Base-by-base conservation (phyloP, 1,140 invertebrate genomes). In the Drosophila sp. region DNA sequence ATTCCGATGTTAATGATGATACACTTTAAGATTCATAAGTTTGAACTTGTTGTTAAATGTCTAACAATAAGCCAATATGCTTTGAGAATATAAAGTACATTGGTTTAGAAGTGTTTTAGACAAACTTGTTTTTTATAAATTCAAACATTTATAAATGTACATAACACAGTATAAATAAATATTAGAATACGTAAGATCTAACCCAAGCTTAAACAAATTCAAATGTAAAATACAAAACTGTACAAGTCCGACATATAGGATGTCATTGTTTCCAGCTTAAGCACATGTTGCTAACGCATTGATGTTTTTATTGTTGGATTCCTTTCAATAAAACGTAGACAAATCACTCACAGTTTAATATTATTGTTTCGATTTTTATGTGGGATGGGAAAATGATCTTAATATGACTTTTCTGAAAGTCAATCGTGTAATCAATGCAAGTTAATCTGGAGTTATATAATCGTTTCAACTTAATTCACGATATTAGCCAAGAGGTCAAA, bases 251-350 rank as follows among this genome's bases (percentile, higher is more conserved):
- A 50, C 23, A 23, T 50, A 50, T 47, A 47, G 23, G 44, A 27
- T 50, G 44, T 50, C 44, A 50, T 50, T 50, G 44, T 50, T 50
- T 50, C 8, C 44, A 50, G 44, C 44, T 50, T 50, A 25, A 50
- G 44, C 44, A 50, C 23, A 50, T 50, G 44, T 50, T 50, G 44
- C 44, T 50, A 50, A 50, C 10, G 44, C 44, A 50, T 50, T 50
- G 44, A 50, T 50, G 44, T 50, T 50, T 50, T 8, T 10, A 50
- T 27, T 50, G 44, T 27, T 50, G 44, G 35, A 38, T 38, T 38
- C 10, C 35, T 50, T 50, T 50, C 44, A 50, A 50, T 50, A 50
- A 50, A 50, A 25, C 23, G 44, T 50, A 50, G 44, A 27, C 23
- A 50, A 50, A 50, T 50, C 44, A 50, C 44, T 27, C 23, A 27